Evolutionary conservation across 1,140 invertebrate genomes (phyloP).

Genomic region (Manduca sexta): DNA sequence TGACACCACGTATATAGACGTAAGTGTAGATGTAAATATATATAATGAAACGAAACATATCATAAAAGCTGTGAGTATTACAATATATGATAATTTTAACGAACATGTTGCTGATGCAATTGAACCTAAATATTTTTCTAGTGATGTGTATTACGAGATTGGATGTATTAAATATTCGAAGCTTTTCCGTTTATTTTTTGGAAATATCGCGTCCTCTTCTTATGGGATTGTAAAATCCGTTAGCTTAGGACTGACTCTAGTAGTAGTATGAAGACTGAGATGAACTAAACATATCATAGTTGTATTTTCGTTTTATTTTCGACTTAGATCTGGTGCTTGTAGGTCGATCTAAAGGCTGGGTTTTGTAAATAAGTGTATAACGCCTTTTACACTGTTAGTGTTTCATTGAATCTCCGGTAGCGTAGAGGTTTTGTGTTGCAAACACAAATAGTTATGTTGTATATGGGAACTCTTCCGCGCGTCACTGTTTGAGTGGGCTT

Average conservation of each 20-base stretch:
- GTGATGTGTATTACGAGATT: constrained; percentile 65
- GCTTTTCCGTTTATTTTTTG: constrained; percentile 65
- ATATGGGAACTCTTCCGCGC: too few relatives aligned
- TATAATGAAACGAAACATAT: constrained; percentile 66
- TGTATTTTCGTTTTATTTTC: constrained; percentile 65
- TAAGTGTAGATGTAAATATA: constrained; percentile 59
- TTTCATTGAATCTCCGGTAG: constrained; percentile 33
- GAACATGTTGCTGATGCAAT: constrained; percentile 63
- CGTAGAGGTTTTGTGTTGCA: constrained; percentile 1
- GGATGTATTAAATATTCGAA: constrained; percentile 54
- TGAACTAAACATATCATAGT: constrained; percentile 70
- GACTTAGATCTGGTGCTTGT: constrained; percentile 72
- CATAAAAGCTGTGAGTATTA: constrained; percentile 70
- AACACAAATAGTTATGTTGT: too few relatives aligned
- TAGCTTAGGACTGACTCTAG: constrained; percentile 69
- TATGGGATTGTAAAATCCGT: constrained; percentile 66
- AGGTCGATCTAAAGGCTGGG: constrained; percentile 70
- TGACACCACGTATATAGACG: constrained; percentile 41
- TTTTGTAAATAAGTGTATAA: constrained; percentile 69
- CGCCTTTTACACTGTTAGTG: constrained; percentile 61
- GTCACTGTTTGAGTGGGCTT: too few relatives aligned
- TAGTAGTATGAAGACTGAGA: constrained; percentile 70
- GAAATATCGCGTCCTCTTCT: constrained; percentile 69
- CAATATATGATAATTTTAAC: constrained; percentile 69
- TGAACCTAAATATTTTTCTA: constrained; percentile 73